Percentiles rank a stretch among this genome's conserved stretches.
These are phyloP conservation scores for Eulithis testata DNA, from an alignment of 2,888 invertebrate genomes.

Conservation along the genomic window DNA sequence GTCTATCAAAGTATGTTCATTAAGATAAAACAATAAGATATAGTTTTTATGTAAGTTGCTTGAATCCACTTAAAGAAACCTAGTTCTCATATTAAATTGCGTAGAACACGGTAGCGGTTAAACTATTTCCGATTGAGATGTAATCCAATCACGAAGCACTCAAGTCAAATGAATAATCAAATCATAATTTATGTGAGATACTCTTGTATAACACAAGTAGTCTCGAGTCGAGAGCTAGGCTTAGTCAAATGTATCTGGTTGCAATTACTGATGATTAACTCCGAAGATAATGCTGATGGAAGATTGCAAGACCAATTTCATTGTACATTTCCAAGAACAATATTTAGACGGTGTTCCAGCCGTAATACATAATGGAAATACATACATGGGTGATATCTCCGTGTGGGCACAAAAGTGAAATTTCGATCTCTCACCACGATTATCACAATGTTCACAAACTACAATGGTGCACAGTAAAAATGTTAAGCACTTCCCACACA, in stretches of 20 bases:
- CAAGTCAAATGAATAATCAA: conserved; percentile 12
- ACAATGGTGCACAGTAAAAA: conserved; percentile 53
- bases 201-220: conserved; percentile 18
- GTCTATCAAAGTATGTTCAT: too few species aligned
- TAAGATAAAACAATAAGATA: too few species aligned
- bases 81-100: not conserved
- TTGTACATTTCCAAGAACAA: conserved; percentile 35
- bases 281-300: conserved; percentile 33
- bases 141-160: conserved; percentile 15
- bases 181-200: conserved; percentile 26
- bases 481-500: conserved; percentile 69
- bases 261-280: conserved; percentile 32
- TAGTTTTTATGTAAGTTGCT: not conserved
- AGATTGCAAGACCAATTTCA: conserved; percentile 32
- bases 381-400: conserved; percentile 48
- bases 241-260: conserved; percentile 31
- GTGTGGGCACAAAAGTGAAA: conserved; percentile 71
- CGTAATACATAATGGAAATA: conserved; percentile 34
- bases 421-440: conserved; percentile 70
- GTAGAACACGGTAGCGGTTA: not conserved
- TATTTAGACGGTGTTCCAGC: conserved; percentile 27
- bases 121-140: conserved; percentile 7
- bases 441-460: conserved; percentile 59
- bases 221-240: conserved; percentile 30
- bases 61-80: not conserved